Percentiles rank a stretch among this genome's conserved stretches.
Evolutionary conservation across 2,113 vertebrate species (phyloP).

Genomic region (Perca fluviatilis): DNA sequence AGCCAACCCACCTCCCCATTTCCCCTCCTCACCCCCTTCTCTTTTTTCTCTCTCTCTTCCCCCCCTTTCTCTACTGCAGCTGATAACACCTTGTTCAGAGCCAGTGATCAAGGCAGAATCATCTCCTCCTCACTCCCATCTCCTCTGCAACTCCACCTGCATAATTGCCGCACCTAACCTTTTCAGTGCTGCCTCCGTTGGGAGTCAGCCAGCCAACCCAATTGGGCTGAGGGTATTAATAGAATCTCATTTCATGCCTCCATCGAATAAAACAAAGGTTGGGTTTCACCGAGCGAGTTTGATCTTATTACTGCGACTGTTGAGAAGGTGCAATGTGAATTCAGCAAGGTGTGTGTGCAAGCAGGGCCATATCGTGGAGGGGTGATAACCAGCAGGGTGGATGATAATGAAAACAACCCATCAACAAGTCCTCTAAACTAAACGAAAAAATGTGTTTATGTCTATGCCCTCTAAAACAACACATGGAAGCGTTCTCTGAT

Average conservation of each 20-base stretch:
- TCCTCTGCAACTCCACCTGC: slow-evolving; percentile 84
- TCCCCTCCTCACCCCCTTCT: slow-evolving; percentile 14
- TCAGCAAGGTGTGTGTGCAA: slow-evolving; percentile 35
- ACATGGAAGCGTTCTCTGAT: background rate
- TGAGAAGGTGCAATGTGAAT: slow-evolving; percentile 64
- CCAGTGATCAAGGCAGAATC: slow-evolving; percentile 81
- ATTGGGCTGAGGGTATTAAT: slow-evolving; percentile 85
- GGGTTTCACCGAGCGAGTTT: slow-evolving; percentile 82
- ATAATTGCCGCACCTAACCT: slow-evolving; percentile 88
- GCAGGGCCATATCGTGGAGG: slow-evolving; percentile 15
- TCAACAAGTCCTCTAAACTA: slow-evolving; percentile 20
- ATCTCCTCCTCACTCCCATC: slow-evolving; percentile 79
- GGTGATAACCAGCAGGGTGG: slow-evolving; percentile 11
- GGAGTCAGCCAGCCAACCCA: slow-evolving; percentile 80
- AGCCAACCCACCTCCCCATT: slow-evolving; percentile 52
- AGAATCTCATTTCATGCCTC: slow-evolving; percentile 86
- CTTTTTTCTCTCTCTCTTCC: background rate
- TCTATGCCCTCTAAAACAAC: background rate
- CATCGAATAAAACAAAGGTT: slow-evolving; percentile 86
- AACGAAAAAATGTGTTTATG: background rate
- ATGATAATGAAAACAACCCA: slow-evolving; percentile 31
- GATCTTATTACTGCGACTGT: slow-evolving; percentile 82
- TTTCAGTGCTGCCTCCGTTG: slow-evolving; percentile 82
- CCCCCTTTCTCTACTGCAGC: slow-evolving; percentile 55
- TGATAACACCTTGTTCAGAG: slow-evolving; percentile 82